Percentiles rank a stretch among this genome's conserved stretches.
Conservation (phyloP, 2,113 vertebrate species). For the Murina feae region DNA sequence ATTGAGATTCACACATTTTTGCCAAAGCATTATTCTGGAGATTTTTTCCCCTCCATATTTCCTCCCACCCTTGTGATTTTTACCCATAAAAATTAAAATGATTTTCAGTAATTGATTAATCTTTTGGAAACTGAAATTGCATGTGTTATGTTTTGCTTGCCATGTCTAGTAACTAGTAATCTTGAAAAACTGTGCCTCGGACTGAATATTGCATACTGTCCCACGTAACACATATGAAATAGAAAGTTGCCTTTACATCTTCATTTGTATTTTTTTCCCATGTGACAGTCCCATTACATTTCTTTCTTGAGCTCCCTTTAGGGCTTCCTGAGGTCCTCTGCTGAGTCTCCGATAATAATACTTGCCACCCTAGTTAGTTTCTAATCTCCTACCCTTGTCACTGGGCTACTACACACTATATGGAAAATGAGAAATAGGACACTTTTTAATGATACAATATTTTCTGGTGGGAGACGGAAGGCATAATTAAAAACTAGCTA, state of each 20-base stretch:
- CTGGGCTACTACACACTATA: not conserved
- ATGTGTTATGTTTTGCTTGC: not conserved
- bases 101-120: constrained; percentile 11
- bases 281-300: not conserved
- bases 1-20: not conserved
- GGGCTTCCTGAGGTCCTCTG: not conserved
- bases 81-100: not conserved
- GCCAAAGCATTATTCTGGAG: constrained; percentile 18
- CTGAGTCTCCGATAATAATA: not conserved
- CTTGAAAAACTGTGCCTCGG: not conserved
- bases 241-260: not conserved
- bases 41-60: not conserved
- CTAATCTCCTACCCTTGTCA: not conserved
- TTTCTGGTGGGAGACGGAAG: not conserved
- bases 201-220: not conserved
- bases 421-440: not conserved
- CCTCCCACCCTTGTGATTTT: not conserved
- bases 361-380: not conserved
- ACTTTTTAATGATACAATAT: not conserved
- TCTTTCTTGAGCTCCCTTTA: not conserved
- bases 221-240: not conserved
- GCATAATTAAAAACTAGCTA: not conserved
- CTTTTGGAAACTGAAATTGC: not conserved
- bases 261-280: not conserved
- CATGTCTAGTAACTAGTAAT: not conserved